Evolutionary conservation across 2,113 vertebrate species (phyloP).

Genomic region (Peromyscus leucopus): DNA sequence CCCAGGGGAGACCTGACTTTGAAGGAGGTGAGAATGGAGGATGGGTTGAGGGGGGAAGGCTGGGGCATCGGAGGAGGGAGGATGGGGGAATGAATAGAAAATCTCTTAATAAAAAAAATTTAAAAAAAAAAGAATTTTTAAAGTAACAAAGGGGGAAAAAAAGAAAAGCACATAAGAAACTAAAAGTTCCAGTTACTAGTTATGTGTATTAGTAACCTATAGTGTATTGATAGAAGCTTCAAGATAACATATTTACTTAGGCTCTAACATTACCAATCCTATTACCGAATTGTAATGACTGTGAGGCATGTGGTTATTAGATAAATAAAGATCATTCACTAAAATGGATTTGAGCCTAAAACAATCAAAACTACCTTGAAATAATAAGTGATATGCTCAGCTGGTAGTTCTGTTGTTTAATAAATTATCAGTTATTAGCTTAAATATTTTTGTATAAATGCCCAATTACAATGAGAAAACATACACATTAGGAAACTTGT

Average conservation of each 20-base stretch:
- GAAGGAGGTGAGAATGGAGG: too few relatives aligned
- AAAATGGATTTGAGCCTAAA: background rate
- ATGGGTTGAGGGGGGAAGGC: too few relatives aligned
- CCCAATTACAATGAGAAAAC: background rate
- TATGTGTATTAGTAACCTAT: background rate
- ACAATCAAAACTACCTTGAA: background rate
- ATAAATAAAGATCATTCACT: background rate
- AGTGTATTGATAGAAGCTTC: background rate
- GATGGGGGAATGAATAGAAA: too few relatives aligned
- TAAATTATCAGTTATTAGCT: background rate
- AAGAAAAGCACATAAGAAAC: background rate
- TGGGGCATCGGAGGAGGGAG: too few relatives aligned
- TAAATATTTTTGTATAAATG: background rate
- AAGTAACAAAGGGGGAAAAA: too few relatives aligned
- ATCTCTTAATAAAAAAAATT: too few relatives aligned
- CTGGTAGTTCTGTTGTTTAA: background rate
- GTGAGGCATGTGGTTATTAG: background rate
- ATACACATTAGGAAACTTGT: background rate
- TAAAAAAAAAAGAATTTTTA: too few relatives aligned
- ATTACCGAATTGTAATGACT: background rate
- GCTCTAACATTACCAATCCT: background rate
- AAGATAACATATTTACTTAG: background rate
- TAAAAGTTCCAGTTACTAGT: background rate
- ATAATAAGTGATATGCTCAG: rapidly evolving
- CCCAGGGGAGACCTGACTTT: too few relatives aligned